Evolutionary conservation across 2,888 invertebrate species (phyloP).

Genomic region (Agrotis segetum): DNA sequence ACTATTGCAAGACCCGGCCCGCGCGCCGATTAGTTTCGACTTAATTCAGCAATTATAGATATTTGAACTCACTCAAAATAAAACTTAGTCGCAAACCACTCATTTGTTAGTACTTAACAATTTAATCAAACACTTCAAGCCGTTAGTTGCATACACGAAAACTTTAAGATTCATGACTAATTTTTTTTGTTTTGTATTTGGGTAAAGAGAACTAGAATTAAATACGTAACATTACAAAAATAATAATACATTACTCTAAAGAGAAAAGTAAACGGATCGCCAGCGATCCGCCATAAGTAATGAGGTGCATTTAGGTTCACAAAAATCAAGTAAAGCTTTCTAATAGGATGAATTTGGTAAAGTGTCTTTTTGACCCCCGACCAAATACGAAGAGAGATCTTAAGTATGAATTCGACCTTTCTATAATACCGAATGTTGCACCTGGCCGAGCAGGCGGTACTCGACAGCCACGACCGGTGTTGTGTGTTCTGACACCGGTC

Average conservation of each 20-base stretch:
- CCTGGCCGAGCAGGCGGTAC: slow-evolving; percentile 22
- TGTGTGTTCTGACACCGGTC: slow-evolving; percentile 31
- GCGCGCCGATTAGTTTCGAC: slow-evolving; percentile 72
- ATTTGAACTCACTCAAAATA: slow-evolving; percentile 78
- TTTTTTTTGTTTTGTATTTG: slow-evolving; percentile 71
- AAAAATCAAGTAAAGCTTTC: slow-evolving; percentile 85
- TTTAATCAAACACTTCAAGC: slow-evolving; percentile 86
- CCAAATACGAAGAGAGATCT: slow-evolving; percentile 63
- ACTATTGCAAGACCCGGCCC: slow-evolving; percentile 89
- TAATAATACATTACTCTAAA: slow-evolving; percentile 85
- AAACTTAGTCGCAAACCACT: slow-evolving; percentile 87
- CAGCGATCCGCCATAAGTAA: slow-evolving; percentile 88
- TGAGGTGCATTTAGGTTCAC: slow-evolving; percentile 87
- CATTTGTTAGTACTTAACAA: slow-evolving; percentile 86
- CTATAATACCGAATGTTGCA: slow-evolving; percentile 29
- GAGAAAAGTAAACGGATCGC: slow-evolving; percentile 88
- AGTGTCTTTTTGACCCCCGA: slow-evolving; percentile 75
- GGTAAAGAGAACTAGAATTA: slow-evolving; percentile 81
- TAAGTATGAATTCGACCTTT: slow-evolving; percentile 57
- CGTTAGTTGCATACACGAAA: slow-evolving; percentile 87
- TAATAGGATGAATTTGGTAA: slow-evolving; percentile 80
- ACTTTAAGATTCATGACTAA: slow-evolving; percentile 79
- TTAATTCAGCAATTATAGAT: slow-evolving; percentile 66
- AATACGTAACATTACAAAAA: slow-evolving; percentile 80
- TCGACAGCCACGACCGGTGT: slow-evolving; percentile 37